Conservation (phyloP, 2,797 vertebrate species). For the Danio albolineatus region DNA sequence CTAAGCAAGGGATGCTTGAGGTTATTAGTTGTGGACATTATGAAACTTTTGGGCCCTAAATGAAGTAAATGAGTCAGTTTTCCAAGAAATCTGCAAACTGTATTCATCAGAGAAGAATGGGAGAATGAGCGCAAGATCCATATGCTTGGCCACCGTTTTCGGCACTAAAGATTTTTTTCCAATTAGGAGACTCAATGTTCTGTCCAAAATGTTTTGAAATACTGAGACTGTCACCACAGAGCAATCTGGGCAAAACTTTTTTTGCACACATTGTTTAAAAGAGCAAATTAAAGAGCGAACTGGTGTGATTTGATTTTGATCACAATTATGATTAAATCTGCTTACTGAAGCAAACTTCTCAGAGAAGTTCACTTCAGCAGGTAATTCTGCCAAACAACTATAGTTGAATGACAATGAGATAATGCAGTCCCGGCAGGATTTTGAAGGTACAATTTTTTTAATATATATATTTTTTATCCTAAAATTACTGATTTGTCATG, state of each 20-base stretch:
- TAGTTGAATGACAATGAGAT: too few species aligned
- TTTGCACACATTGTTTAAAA: too few species aligned
- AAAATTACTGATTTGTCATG: too few species aligned
- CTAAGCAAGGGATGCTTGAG: conserved; percentile 63
- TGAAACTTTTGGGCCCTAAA: conserved; percentile 42
- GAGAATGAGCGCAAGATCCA: conserved; percentile 23
- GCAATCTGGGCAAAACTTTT: neutral
- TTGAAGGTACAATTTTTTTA: too few species aligned
- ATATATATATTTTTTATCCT: too few species aligned
- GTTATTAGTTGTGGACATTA: conserved; percentile 54
- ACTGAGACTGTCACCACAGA: neutral
- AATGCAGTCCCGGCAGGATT: too few species aligned
- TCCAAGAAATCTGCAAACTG: conserved; percentile 52
- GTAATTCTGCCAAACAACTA: too few species aligned
- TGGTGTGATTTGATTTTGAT: too few species aligned
- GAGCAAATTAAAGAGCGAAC: too few species aligned
- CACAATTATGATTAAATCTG: too few species aligned
- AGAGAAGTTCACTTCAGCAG: too few species aligned
- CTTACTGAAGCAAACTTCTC: too few species aligned
- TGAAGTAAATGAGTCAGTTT: conserved; percentile 41
- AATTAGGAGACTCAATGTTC: neutral
- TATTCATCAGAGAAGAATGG: conserved; percentile 38
- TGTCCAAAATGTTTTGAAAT: neutral
- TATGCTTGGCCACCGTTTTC: conserved; percentile 32
- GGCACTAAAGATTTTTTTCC: neutral